These are phyloP conservation scores for Oncorhynchus kisutch DNA, from an alignment of 2,113 vertebrate genomes.

Conservation along the genomic window DNA sequence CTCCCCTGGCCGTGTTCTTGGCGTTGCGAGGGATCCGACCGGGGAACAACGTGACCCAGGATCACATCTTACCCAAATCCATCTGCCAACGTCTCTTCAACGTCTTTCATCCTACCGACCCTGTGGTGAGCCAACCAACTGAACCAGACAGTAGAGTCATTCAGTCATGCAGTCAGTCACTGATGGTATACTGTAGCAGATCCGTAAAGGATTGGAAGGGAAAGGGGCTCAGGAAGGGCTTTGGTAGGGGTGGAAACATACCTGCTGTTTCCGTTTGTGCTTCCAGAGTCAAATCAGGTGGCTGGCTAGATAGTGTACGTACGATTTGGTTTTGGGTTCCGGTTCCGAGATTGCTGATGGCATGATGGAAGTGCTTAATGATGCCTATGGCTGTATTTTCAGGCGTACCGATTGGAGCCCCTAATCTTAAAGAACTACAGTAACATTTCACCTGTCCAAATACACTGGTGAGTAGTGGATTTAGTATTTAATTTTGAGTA, in stretches of 20 bases:
- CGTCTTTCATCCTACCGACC: conserved; percentile 95
- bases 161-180: too few species aligned
- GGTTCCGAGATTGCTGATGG: neutral
- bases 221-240: too few species aligned
- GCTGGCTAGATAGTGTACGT: too few species aligned
- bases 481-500: too few species aligned
- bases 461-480: conserved; percentile 81
- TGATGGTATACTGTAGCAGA: neutral
- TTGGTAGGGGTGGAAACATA: too few species aligned
- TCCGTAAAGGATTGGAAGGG: neutral
- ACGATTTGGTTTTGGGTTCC: neutral
- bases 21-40: conserved; percentile 90
- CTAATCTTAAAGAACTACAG: conserved; percentile 94
- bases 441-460: conserved; percentile 91
- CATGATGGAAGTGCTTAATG: neutral
- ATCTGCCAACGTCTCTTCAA: conserved; percentile 92
- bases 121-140: conserved; percentile 83
- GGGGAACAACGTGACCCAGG: conserved; percentile 81
- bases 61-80: conserved; percentile 88
- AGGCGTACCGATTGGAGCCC: conserved; percentile 95
- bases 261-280: too few species aligned
- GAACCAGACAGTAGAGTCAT: neutral
- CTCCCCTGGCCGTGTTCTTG: conserved; percentile 92
- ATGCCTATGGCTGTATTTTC: conserved; percentile 20
- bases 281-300: neutral